Base-by-base conservation (phyloP, 2,888 invertebrate species). In the Tenthredo scrophulariae region DNA sequence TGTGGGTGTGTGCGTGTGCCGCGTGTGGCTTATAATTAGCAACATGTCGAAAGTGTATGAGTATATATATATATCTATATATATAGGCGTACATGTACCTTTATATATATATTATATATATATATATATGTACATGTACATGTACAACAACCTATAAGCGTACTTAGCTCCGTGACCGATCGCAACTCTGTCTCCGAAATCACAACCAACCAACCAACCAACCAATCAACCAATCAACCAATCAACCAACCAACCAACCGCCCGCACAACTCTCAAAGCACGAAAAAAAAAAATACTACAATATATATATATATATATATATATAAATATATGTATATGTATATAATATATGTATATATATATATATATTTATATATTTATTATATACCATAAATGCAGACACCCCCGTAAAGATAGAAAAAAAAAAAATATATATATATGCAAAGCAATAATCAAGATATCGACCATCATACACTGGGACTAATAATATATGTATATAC, bases 111-210 rank as follows among this genome's bases (percentile, higher is more conserved):
- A 10, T 2, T 22, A 6, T 18, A 37, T 9, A 22, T 37, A 15
- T 37, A 40, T 72, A 22, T 72, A 15, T 22, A 4, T 40, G 2
- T 15, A 26, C 5, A 10, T 58, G 4, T n/a, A n/a, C 13, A 26
- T 40, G n/a, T 37, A 37, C 46, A 15, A 46, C 46, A 46, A 74
- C 58, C 40, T 75, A 37, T 26, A 79, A 10, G 50, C 85, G 18
- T 67, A 62, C 70, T 77, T 77, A 43, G 58, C 43, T 84, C 43
- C 77, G 29, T 18, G 80, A 83, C 79, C 62, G 37, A 84, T 82
- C 70, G 79, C 74, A 58, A 77, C 50, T 77, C 80, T 58, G 77
- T 65, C 50, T 58, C 29, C 65, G 65, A 43, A 80, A 80, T 54
- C 46, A 80, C 80, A 80, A 80, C 40, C 40, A 62, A 80, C 54